Evolutionary conservation across 2,113 vertebrate genomes (phyloP).

Genomic region (Microcebus griseorufus): DNA sequence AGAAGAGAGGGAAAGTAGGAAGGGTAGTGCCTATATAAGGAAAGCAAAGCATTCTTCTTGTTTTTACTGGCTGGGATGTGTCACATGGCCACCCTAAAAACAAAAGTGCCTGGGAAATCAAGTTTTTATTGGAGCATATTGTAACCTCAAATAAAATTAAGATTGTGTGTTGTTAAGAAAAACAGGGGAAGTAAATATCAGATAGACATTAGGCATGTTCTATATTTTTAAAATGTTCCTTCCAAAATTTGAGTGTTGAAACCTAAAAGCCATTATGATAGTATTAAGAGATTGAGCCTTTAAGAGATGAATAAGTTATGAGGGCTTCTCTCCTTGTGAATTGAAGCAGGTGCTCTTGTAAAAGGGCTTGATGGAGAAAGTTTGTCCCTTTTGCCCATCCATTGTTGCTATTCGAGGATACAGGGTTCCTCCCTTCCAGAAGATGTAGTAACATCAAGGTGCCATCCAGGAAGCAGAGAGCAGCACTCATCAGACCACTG

Average conservation of each 20-base stretch:
- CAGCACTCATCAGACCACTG: neutral
- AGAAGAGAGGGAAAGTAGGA: neutral
- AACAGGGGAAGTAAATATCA: neutral
- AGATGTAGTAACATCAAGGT: neutral
- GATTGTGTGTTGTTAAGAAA: neutral
- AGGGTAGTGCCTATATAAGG: neutral
- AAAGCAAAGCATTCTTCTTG: neutral
- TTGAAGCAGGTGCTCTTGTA: neutral
- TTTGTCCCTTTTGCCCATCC: neutral
- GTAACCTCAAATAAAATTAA: constrained; percentile 1
- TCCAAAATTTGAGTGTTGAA: neutral
- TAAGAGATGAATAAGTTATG: neutral
- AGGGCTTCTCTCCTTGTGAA: neutral
- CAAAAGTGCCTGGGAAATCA: neutral
- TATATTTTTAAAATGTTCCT: neutral
- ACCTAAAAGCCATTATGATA: neutral
- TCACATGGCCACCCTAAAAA: neutral
- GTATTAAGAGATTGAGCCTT: neutral
- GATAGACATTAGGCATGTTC: neutral
- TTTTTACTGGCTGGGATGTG: neutral
- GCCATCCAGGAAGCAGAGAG: neutral
- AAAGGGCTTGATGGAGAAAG: neutral
- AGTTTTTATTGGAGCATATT: neutral
- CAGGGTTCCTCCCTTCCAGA: neutral
- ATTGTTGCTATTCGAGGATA: neutral